Base-by-base conservation (phyloP, 1,140 invertebrate species). In the Venustaconcha ellipsiformis region DNA sequence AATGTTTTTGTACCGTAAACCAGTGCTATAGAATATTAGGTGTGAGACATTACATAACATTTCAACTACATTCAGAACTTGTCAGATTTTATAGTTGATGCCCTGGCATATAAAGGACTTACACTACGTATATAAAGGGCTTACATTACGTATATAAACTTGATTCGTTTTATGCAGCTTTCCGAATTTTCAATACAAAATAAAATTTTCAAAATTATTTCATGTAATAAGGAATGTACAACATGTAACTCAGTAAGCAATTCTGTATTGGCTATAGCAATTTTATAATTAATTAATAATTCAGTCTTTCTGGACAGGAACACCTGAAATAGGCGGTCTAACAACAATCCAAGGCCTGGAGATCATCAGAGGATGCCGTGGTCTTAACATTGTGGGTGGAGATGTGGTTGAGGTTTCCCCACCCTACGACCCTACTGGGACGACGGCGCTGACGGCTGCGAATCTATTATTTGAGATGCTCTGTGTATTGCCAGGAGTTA, bases 361-460 rank as follows among this genome's bases (percentile, higher is more conserved):
- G 75, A 86, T 89, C 14, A 74, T 89, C 20, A 78, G 84, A 37
- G 87, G 88, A 1, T 88, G 87, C 78, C 74, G 69, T 20, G 87
- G 88, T 5, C 57, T 89, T 12, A 86, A 89, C 66, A 78, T 89
- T 26, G 74, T 88, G 5, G 88, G 88, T 17, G 86, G 82, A 20
- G 88, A 89, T 68, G 58, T 88, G 6, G 88, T 89, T 6, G 88
- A 89, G 86, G 87, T 88, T 17, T 88, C 85, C 3, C 88, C 88
- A 64, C 82, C 85, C 0, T 88, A 87, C 74, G 88, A 89, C 67
- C 67, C 76, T 14, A 78, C 70, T 15, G 83, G 85, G 8, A 85
- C 67, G 0, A 89, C 88, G 30, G 80, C 87, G 8, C 60, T 87
- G n/a, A 82, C 81, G 18, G 88, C 82, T 12, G 88, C 88, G 11